Conservation (phyloP, 2,113 vertebrate species). For the Cinclus cinclus region DNA sequence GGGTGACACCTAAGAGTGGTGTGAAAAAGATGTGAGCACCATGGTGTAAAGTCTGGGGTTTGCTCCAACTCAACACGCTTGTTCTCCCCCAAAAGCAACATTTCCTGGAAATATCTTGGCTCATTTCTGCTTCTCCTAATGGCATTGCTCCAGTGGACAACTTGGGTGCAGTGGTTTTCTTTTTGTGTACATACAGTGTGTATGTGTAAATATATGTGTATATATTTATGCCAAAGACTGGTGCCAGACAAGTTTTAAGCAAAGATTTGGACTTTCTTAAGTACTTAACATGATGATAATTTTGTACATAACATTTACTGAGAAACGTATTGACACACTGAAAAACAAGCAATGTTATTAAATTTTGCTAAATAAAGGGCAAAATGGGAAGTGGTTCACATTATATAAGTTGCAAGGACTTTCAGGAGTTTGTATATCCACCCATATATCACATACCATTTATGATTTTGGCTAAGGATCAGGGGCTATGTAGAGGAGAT, state of each 20-base stretch:
- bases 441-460: not conserved
- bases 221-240: not conserved
- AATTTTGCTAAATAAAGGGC: not conserved
- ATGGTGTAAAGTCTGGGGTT: not conserved
- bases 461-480: not conserved
- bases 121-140: not conserved
- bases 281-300: not conserved
- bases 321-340: not conserved
- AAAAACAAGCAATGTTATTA: not conserved
- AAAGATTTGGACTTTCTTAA: not conserved
- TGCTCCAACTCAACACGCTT: not conserved
- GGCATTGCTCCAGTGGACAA: accelerated
- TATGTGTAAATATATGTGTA: not conserved
- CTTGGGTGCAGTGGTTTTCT: not conserved
- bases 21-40: not conserved
- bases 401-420: not conserved
- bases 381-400: not conserved
- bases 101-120: not conserved
- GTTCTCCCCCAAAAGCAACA: not conserved
- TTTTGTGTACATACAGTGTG: not conserved
- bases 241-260: not conserved
- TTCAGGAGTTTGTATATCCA: not conserved
- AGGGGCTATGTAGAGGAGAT: not conserved
- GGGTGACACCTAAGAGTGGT: not conserved
- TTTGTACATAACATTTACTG: not conserved